Evolutionary conservation across 2,113 vertebrate species (phyloP).

Genomic region (Cephalopterus ornatus): DNA sequence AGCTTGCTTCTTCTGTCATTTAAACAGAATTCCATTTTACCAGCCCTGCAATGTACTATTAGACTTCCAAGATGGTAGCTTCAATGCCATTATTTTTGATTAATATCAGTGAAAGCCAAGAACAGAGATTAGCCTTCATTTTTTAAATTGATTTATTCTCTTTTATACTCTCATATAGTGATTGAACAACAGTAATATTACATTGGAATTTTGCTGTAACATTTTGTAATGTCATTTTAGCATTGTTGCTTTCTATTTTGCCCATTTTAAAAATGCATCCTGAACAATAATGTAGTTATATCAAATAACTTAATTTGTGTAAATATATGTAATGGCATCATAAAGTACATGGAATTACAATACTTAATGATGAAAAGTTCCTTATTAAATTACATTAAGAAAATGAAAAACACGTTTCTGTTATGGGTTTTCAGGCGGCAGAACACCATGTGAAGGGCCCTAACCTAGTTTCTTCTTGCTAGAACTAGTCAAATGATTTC

Average conservation of each 20-base stretch:
- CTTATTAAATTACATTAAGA: conserved; percentile 61
- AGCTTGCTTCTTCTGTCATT: neutral
- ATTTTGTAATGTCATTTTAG: conserved; percentile 53
- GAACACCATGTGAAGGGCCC: conserved; percentile 26
- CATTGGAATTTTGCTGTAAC: conserved; percentile 49
- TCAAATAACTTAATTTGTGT: conserved; percentile 59
- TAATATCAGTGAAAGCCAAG: conserved; percentile 29
- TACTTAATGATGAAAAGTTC: conserved; percentile 69
- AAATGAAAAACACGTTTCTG: conserved; percentile 68
- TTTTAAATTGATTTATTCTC: neutral
- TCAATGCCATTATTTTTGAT: conserved; percentile 18
- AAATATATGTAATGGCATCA: conserved; percentile 61
- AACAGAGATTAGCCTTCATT: conserved; percentile 1
- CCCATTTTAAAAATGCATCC: conserved; percentile 62
- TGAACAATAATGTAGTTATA: conserved; percentile 57
- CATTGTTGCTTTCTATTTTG: conserved; percentile 57
- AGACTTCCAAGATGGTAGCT: neutral
- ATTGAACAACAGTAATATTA: conserved; percentile 39
- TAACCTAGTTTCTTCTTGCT: conserved; percentile 43
- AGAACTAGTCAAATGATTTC: conserved; percentile 26
- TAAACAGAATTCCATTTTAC: neutral
- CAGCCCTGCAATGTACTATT: neutral
- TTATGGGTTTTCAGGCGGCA: conserved; percentile 47
- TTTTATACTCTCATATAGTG: neutral
- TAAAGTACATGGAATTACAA: conserved; percentile 57